These are phyloP conservation scores for Balearica regulorum DNA, from an alignment of 2,797 vertebrate genomes.

Conservation along the genomic window DNA sequence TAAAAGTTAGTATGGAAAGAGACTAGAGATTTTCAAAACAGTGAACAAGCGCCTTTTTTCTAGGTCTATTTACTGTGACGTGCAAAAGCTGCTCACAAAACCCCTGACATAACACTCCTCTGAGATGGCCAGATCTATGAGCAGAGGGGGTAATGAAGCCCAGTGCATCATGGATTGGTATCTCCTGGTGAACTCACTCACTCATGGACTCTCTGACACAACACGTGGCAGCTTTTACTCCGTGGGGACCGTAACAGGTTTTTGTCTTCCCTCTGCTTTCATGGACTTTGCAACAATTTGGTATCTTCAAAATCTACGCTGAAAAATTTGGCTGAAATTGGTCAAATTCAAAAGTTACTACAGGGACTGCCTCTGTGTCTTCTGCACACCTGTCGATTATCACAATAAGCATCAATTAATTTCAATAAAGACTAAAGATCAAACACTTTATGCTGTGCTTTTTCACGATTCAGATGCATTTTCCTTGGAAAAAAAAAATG, in stretches of 20 bases:
- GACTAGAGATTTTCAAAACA: not conserved
- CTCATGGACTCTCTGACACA: not conserved
- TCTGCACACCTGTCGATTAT: not conserved
- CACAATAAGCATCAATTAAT: not conserved
- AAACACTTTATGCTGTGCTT: not conserved
- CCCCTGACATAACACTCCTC: not conserved
- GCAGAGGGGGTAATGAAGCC: not conserved
- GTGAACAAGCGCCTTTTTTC: not conserved
- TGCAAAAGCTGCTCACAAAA: not conserved
- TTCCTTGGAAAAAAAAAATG: not conserved
- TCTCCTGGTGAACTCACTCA: not conserved
- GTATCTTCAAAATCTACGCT: not conserved
- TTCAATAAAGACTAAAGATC: not conserved
- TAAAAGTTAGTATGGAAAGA: not conserved
- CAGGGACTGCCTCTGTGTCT: not conserved
- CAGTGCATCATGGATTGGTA: not conserved
- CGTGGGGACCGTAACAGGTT: accelerated
- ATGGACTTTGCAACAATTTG: not conserved
- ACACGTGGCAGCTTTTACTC: not conserved
- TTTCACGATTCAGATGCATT: not conserved
- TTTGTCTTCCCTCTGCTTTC: not conserved
- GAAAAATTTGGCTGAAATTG: not conserved
- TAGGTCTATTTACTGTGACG: not conserved
- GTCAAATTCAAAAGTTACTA: not conserved
- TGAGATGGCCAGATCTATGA: not conserved